Evolutionary conservation across 2,888 invertebrate genomes (phyloP).

Genomic region (Agelastica alni): DNA sequence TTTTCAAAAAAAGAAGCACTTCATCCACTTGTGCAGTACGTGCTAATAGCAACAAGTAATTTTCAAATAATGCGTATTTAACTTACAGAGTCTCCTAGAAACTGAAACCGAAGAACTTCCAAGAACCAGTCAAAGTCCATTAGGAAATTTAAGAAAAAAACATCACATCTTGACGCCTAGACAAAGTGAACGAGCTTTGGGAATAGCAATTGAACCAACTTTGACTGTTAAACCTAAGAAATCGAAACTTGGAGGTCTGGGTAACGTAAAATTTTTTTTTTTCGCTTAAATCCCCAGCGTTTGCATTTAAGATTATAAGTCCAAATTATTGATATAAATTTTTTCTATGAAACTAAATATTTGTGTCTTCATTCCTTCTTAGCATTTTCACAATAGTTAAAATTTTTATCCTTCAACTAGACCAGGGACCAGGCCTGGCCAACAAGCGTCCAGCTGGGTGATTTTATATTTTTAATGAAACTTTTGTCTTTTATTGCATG

Average conservation of each 20-base stretch:
- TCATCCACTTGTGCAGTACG: conserved; percentile 84
- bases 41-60: conserved; percentile 33
- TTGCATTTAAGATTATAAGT: too few relatives aligned
- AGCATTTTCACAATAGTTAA: too few relatives aligned
- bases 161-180: conserved; percentile 78
- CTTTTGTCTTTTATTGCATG: too few relatives aligned
- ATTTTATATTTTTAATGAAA: too few relatives aligned
- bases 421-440: too few relatives aligned
- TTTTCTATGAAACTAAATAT: too few relatives aligned
- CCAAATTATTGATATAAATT: too few relatives aligned
- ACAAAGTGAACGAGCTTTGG: conserved; percentile 80
- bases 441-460: too few relatives aligned
- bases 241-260: conserved; percentile 72
- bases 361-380: too few relatives aligned
- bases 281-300: too few relatives aligned
- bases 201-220: conserved; percentile 60
- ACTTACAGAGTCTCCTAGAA: conserved; percentile 73
- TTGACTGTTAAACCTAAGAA: conserved; percentile 58
- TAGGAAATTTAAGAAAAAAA: conserved; percentile 75
- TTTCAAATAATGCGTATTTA: conserved; percentile 7
- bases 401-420: too few relatives aligned
- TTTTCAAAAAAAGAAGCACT: conserved; percentile 87
- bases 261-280: too few relatives aligned
- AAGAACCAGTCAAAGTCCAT: conserved; percentile 76
- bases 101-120: conserved; percentile 77